Conservation (phyloP, 2,888 invertebrate genomes). For the Drosophila putrida region DNA sequence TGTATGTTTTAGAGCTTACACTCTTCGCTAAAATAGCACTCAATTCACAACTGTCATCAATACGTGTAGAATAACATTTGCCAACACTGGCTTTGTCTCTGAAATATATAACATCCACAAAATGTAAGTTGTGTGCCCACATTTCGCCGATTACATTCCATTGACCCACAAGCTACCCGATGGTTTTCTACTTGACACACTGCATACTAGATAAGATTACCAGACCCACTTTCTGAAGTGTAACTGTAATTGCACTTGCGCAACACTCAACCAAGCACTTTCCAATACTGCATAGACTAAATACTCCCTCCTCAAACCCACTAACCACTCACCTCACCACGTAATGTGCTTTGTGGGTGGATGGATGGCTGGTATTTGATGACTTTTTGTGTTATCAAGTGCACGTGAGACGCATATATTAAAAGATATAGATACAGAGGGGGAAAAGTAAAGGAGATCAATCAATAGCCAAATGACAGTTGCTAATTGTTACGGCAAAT, state of each 20-base stretch:
- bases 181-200: constrained; percentile 4
- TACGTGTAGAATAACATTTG: background rate
- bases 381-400: constrained; percentile 21
- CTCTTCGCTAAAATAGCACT: background rate
- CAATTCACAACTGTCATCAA: background rate
- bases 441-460: background rate
- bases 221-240: constrained; percentile 25
- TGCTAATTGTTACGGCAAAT: constrained; percentile 39
- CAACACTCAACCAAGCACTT: constrained; percentile 13
- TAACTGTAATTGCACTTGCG: constrained; percentile 5
- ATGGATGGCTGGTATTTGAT: background rate
- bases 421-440: background rate
- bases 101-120: background rate
- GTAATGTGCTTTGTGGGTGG: constrained; percentile 1
- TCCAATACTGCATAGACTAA: constrained; percentile 10
- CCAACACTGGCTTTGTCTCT: constrained; percentile 1
- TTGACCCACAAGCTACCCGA: background rate
- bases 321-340: background rate
- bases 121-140: background rate
- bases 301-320: background rate
- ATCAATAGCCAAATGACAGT: constrained; percentile 6
- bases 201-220: constrained; percentile 28
- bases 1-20: background rate
- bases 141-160: constrained; percentile 8
- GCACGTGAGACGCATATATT: constrained; percentile 39